These are phyloP conservation scores for Nasonia giraulti DNA, from an alignment of 1,140 invertebrate species.

Conservation along the genomic window DNA sequence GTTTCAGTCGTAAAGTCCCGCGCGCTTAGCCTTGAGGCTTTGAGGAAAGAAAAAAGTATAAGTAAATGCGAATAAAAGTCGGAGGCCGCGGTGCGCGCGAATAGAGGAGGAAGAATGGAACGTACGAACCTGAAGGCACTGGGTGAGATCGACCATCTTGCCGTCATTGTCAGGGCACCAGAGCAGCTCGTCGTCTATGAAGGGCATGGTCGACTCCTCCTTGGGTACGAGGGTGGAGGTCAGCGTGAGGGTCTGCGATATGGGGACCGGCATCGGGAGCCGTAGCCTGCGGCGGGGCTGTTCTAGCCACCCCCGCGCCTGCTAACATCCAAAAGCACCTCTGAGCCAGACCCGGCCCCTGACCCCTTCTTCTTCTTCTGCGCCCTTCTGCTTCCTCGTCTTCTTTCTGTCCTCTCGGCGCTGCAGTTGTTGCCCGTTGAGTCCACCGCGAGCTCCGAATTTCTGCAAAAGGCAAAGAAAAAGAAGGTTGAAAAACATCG, in stretches of 20 bases:
- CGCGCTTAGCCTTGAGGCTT: neutral
- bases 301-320: slow-evolving; percentile 72
- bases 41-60: neutral
- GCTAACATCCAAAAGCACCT: slow-evolving; percentile 72
- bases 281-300: slow-evolving; percentile 73
- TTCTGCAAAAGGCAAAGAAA: slow-evolving; percentile 17
- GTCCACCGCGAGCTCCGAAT: slow-evolving; percentile 47
- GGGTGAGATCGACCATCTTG: slow-evolving; percentile 91
- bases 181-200: slow-evolving; percentile 93
- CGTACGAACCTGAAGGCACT: slow-evolving; percentile 86
- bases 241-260: slow-evolving; percentile 71
- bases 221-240: slow-evolving; percentile 72
- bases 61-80: neutral
- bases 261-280: slow-evolving; percentile 74
- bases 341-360: slow-evolving; percentile 54
- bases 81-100: neutral
- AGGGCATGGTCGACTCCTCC: slow-evolving; percentile 85
- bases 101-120: slow-evolving; percentile 8
- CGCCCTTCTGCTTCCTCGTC: slow-evolving; percentile 19
- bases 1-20: neutral
- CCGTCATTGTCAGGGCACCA: slow-evolving; percentile 94
- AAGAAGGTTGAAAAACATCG: slow-evolving; percentile 9
- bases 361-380: slow-evolving; percentile 13
- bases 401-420: neutral
- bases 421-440: neutral